A percentile compares a stretch with the other conserved stretches of the same genome.
Evolutionary conservation across 2,113 vertebrate species (phyloP).

Genomic region (Clarias batrachus): DNA sequence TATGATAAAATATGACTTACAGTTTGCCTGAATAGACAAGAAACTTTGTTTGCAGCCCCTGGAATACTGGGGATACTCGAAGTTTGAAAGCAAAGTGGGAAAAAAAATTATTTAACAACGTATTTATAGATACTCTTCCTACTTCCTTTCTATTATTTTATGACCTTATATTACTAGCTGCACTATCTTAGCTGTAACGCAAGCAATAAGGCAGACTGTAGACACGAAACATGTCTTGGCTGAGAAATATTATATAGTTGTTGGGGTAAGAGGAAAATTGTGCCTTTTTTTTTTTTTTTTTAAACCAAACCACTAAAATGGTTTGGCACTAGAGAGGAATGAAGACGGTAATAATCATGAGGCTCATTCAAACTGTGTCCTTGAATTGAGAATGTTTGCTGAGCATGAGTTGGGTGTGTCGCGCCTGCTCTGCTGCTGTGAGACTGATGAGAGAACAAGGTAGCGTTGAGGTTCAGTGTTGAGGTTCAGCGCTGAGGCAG

Average conservation of each 20-base stretch:
- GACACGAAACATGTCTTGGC: background rate
- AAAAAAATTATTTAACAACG: background rate
- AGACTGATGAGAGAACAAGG: constrained; percentile 16
- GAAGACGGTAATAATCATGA: background rate
- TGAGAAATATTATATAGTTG: background rate
- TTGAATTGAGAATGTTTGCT: constrained; percentile 22
- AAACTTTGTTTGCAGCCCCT: background rate
- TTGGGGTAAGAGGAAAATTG: background rate
- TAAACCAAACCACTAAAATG: background rate
- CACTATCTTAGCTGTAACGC: background rate
- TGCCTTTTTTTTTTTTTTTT: too few relatives aligned
- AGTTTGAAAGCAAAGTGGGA: background rate
- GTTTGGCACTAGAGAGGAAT: background rate
- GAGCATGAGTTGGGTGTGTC: background rate
- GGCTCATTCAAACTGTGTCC: constrained; percentile 3
- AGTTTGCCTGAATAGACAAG: background rate
- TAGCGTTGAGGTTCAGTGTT: constrained; percentile 15
- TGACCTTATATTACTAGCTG: background rate
- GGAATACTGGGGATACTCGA: background rate
- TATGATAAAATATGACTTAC: background rate
- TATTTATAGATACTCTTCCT: background rate
- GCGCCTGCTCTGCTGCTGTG: constrained; percentile 16
- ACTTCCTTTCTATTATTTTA: background rate
- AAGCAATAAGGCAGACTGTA: background rate
- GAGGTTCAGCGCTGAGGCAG: constrained; percentile 38